Percentiles rank a stretch among this genome's conserved stretches.
Evolutionary conservation across 2,113 vertebrate genomes (phyloP).

Genomic region (Emydura subglobosa): DNA sequence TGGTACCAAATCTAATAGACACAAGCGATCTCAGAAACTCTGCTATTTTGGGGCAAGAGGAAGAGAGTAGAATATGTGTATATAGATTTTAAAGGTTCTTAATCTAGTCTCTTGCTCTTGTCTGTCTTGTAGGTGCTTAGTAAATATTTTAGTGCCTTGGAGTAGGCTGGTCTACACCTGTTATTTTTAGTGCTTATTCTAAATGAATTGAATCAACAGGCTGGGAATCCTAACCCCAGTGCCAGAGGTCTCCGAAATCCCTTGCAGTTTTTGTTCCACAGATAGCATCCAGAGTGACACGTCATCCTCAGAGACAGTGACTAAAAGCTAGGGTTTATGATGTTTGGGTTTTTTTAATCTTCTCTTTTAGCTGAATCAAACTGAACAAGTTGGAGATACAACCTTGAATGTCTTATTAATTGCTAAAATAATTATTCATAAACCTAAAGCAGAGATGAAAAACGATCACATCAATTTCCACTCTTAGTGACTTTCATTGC

Average conservation of each 20-base stretch:
- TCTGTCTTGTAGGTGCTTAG: background rate
- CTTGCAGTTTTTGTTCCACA: background rate
- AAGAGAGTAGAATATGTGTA: background rate
- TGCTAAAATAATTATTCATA: slow-evolving; percentile 63
- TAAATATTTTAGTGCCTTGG: background rate
- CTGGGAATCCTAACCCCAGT: slow-evolving; percentile 6
- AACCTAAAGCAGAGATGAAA: slow-evolving; percentile 39
- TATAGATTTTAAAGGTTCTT: background rate
- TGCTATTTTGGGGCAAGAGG: background rate
- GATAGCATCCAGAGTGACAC: slow-evolving; percentile 33
- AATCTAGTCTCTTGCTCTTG: slow-evolving; percentile 17
- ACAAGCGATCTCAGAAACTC: background rate
- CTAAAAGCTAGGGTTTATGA: slow-evolving; percentile 30
- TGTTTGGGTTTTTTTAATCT: background rate
- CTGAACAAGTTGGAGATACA: slow-evolving; percentile 14
- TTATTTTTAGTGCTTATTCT: background rate
- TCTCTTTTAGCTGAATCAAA: slow-evolving; percentile 48
- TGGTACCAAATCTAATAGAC: background rate
- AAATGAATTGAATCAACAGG: slow-evolving; percentile 16
- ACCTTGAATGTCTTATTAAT: slow-evolving; percentile 23
- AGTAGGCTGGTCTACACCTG: background rate
- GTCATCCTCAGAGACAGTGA: slow-evolving; percentile 47
- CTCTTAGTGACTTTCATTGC: slow-evolving; percentile 3
- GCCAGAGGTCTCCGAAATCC: background rate
- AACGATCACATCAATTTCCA: slow-evolving; percentile 44